phyloP scores from a whole-genome alignment of 2,113 vertebrate genomes.

The Pachyramphus minor region DNA sequence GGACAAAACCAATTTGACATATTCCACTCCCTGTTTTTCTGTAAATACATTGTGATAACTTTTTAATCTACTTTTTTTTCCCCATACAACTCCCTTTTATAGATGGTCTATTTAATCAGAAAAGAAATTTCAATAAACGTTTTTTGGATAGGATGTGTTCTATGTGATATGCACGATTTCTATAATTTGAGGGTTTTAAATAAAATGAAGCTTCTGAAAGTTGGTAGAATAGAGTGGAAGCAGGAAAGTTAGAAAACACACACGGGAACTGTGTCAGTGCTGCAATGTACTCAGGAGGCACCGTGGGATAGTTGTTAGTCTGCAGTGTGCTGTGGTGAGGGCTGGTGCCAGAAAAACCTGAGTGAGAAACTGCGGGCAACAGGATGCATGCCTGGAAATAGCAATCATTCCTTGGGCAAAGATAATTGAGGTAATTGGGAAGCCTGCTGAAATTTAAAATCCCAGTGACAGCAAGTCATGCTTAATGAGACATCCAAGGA shows the following conservation, averaged over 20 bases:
- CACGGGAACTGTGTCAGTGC: background rate
- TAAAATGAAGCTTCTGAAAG: background rate
- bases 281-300: background rate
- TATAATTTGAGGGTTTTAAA: background rate
- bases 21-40: background rate
- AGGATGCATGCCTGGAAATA: slow-evolving; percentile 45
- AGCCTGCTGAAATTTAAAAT: slow-evolving; percentile 38
- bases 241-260: background rate
- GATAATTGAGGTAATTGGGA: slow-evolving; percentile 43
- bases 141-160: background rate
- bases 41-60: background rate
- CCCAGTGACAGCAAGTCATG: slow-evolving; percentile 27
- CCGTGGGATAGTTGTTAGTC: background rate
- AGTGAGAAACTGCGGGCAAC: slow-evolving; percentile 10
- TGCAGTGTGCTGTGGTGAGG: background rate
- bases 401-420: slow-evolving; percentile 34
- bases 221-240: background rate
- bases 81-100: background rate
- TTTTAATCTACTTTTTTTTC: background rate
- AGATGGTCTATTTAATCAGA: background rate
- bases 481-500: slow-evolving; percentile 21
- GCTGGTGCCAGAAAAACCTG: slow-evolving; percentile 1
- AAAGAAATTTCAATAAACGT: background rate
- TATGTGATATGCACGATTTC: accelerated
- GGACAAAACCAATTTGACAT: background rate